Conservation (phyloP, 2,888 invertebrate species). For the Formica aserva region DNA sequence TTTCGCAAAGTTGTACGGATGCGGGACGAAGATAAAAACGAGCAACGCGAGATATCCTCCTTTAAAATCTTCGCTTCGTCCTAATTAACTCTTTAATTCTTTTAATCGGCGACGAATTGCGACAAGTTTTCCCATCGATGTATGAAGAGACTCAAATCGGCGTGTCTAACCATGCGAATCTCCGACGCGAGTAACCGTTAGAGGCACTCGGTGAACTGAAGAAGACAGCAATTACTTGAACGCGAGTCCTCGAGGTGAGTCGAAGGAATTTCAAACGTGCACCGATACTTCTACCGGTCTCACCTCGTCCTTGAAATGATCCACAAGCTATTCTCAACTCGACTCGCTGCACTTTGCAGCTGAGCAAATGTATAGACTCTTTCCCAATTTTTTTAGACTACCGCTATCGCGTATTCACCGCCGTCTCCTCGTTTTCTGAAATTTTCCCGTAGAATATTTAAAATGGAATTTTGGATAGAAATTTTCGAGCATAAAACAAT, state of each 20-base stretch:
- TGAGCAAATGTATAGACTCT: conserved; percentile 36
- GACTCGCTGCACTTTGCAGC: conserved; percentile 24
- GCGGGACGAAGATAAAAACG: not conserved
- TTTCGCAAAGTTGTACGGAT: not conserved
- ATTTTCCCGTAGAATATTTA: not conserved
- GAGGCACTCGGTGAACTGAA: conserved; percentile 56
- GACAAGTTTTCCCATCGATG: conserved; percentile 8
- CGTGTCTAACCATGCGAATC: conserved; percentile 29
- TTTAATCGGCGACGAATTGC: not conserved
- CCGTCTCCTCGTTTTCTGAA: not conserved
- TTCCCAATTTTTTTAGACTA: conserved; percentile 10
- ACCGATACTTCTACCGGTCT: conserved; percentile 61
- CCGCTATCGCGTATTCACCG: not conserved
- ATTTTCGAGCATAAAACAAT: conserved; percentile 6
- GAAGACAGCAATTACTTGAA: conserved; percentile 72
- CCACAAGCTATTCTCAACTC: conserved; percentile 53
- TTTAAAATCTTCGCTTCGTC: not conserved
- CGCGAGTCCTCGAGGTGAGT: conserved; percentile 70
- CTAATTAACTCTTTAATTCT: not conserved
- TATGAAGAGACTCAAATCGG: conserved; percentile 16
- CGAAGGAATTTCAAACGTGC: conserved; percentile 71
- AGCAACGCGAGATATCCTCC: no score
- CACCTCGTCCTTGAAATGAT: conserved; percentile 64
- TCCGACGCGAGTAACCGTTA: conserved; percentile 61
- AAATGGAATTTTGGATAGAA: not conserved